These are phyloP conservation scores for Dolichallabes microphthalmus DNA, from an alignment of 2,113 vertebrate species.

Conservation along the genomic window DNA sequence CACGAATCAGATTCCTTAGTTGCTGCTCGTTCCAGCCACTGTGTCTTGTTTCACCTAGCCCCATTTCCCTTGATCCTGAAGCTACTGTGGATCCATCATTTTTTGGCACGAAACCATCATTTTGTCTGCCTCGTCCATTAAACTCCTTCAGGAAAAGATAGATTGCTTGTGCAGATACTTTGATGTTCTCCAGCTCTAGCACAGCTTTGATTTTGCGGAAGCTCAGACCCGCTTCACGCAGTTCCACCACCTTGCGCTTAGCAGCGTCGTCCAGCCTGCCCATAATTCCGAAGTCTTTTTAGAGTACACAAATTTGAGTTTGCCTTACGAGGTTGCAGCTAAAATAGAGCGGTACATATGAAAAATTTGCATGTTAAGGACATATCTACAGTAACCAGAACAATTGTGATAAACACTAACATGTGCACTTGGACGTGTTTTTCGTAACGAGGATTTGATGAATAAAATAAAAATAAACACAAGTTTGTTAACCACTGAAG, in stretches of 20 bases:
- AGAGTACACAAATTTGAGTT: neutral
- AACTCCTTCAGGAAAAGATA: conserved; percentile 82
- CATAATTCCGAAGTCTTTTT: conserved; percentile 60
- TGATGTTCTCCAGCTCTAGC: conserved; percentile 84
- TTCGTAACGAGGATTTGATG: neutral
- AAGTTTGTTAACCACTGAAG: neutral
- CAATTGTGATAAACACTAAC: neutral
- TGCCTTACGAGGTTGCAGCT: neutral
- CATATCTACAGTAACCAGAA: neutral
- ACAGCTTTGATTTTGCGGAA: conserved; percentile 86
- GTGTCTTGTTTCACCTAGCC: conserved; percentile 38
- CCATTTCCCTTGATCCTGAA: conserved; percentile 18
- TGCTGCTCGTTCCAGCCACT: conserved; percentile 68
- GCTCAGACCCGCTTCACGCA: conserved; percentile 80
- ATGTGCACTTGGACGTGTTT: neutral
- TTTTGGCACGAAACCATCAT: conserved; percentile 51
- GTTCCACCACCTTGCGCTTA: conserved; percentile 83
- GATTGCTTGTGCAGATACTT: conserved; percentile 79
- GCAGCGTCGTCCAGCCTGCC: conserved; percentile 79
- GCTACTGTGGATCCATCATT: neutral
- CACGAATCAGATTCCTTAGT: conserved; percentile 63
- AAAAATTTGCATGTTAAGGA: neutral
- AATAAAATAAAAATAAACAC: neutral
- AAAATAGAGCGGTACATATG: neutral
- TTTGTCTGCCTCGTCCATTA: conserved; percentile 65